These are phyloP conservation scores for Phainopepla nitens DNA, from an alignment of 2,113 vertebrate genomes.

Conservation along the genomic window DNA sequence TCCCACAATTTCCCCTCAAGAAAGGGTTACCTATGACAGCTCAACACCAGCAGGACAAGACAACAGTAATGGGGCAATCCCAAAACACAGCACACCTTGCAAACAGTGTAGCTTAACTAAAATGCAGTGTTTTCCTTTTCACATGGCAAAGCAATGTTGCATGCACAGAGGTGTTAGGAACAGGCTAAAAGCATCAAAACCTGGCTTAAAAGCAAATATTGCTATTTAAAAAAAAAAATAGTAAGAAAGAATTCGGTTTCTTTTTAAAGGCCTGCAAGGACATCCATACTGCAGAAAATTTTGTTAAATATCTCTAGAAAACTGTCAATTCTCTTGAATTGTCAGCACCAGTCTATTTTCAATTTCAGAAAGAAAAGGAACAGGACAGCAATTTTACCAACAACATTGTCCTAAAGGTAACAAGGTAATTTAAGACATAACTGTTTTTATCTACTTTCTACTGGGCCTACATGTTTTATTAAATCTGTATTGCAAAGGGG, in stretches of 20 bases:
- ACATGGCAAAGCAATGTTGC: neutral
- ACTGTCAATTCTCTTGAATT: neutral
- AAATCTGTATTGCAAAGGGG: neutral
- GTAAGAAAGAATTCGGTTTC: neutral
- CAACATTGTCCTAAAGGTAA: neutral
- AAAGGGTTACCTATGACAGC: neutral
- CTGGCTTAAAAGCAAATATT: neutral
- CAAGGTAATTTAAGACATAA: neutral
- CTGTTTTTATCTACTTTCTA: neutral
- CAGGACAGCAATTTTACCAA: neutral
- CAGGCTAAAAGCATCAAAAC: neutral
- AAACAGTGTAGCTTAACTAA: neutral
- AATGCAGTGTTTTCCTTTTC: neutral
- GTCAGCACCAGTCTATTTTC: neutral
- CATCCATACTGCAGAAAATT: neutral
- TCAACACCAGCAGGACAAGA: neutral
- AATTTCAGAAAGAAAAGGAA: neutral
- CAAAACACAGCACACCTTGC: neutral
- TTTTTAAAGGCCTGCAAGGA: neutral
- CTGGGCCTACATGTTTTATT: neutral
- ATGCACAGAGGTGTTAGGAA: too few relatives aligned
- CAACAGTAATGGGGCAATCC: neutral
- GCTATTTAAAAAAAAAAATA: neutral
- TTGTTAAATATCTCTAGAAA: neutral
- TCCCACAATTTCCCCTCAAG: neutral